Evolutionary conservation across 2,888 invertebrate genomes (phyloP), one percentile per base, ranked within the genome.

Genomic region (Drosophila nr. perissopoda): DNA sequence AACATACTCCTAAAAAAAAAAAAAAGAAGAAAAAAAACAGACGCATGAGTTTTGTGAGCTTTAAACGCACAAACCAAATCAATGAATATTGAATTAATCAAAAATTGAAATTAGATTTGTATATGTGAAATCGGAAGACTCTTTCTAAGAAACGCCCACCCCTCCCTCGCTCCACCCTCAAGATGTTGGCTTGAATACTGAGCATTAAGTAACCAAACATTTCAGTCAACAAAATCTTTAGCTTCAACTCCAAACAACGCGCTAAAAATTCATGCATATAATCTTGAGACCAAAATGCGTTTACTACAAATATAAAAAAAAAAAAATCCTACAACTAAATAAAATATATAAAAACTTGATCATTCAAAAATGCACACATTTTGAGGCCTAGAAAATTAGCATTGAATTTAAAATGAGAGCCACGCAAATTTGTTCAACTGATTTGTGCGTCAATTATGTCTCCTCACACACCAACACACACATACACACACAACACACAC

Each of bases 221-320:
- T 57, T 71, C 42, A 67, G 52, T 51, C 34, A 27, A 21, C 25
- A 40, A 27, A 34, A 52, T 51, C 51, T 38, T 61, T 59, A 80
- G 74, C 79, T 73, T 59, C 25, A 68, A 58, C 18, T 60, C 48
- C 56, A 49, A 76, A 63, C 63, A 68, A 70, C 52, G 64, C 74
- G 74, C 73, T 48, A 79, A 73, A 73, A 80, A 70, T 73, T 70
- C 82, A 83, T 74, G 71, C 54, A 56, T 61, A 53, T 70, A 82
- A 88, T 78, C 83, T 89, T 87, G 87, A 87, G 87, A 87, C 87
- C 87, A 87, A 87, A 88, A 74, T 76, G 89, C 87, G 87, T 87
- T 87, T 89, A 85, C 74, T 79, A 80, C 63, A 57, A 73, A 74
- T 74, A 66, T 70, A 16, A 66, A 63, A 62, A 63, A 56, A 21